These are phyloP conservation scores for Diacarnus erythraeanus DNA, from an alignment of 37 sponge, comb jelly and placozoan species.

Conservation along the genomic window DNA sequence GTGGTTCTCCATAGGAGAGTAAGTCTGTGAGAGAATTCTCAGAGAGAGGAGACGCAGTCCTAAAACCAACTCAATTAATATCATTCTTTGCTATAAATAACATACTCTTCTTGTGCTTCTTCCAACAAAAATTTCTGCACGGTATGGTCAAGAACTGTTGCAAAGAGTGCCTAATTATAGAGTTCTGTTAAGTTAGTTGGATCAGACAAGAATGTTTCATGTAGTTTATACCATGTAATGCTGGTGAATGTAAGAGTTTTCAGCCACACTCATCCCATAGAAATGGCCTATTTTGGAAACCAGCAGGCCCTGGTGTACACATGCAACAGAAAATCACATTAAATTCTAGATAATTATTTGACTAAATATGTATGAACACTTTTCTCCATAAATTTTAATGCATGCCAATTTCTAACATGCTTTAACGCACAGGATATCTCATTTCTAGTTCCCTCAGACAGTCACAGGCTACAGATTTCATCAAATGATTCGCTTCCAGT, in stretches of 20 bases:
- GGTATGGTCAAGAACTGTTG: conserved; percentile 40
- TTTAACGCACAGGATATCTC: conserved; percentile 39
- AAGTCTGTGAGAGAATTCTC: conserved; percentile 18
- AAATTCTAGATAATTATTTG: not conserved
- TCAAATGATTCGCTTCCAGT: conserved; percentile 29
- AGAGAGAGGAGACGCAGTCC: not conserved
- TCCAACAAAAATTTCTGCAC: conserved; percentile 46
- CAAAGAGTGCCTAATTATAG: conserved; percentile 48
- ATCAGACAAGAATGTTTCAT: too few species aligned
- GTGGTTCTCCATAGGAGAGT: conserved; percentile 36
- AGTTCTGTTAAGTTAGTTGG: too few species aligned
- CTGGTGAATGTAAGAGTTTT: conserved; percentile 59
- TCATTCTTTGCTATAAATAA: not conserved
- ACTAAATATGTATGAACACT: not conserved
- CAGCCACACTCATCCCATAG: conserved; percentile 59
- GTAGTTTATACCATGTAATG: conserved; percentile 65
- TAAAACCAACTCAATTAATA: not conserved
- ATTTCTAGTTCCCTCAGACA: conserved; percentile 63
- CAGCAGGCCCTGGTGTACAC: conserved; percentile 46
- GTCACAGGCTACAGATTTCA: conserved; percentile 53
- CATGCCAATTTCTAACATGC: not conserved
- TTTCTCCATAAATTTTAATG: not conserved
- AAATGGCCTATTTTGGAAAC: conserved; percentile 56
- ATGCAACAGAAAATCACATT: not conserved
- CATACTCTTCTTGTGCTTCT: not conserved